phyloP scores from a whole-genome alignment of 2,797 vertebrate species.

The Scleropages formosus region DNA sequence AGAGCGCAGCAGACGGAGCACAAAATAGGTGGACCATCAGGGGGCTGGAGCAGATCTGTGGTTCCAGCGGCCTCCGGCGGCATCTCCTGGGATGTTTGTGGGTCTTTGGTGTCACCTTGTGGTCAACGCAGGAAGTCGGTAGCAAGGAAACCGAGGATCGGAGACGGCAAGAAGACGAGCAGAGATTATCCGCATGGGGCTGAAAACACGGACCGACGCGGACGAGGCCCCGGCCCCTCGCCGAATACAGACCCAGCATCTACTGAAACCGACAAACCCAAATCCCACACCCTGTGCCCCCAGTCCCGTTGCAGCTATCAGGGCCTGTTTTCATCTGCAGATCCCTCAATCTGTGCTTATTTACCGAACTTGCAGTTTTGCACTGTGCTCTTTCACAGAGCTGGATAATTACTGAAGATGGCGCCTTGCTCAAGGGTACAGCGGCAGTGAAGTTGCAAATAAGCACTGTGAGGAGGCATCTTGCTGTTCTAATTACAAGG shows the following conservation, averaged over 20 bases:
- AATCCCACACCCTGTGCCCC: neutral
- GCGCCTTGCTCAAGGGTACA: slow-evolving; percentile 13
- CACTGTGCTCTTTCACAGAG: neutral
- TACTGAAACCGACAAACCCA: neutral
- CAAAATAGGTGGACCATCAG: neutral
- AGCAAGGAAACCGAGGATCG: neutral
- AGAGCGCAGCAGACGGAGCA: neutral
- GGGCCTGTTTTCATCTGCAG: neutral
- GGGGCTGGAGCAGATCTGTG: neutral
- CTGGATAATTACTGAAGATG: neutral
- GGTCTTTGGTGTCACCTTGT: slow-evolving; percentile 34
- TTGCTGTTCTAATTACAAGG: neutral
- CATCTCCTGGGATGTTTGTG: slow-evolving; percentile 32
- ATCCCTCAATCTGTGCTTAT: neutral
- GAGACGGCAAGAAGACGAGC: neutral
- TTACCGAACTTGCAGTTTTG: neutral
- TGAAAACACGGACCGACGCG: no score
- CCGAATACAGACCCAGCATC: no score
- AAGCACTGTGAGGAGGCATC: neutral
- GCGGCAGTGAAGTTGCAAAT: neutral
- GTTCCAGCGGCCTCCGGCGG: neutral
- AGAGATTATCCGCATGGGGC: neutral
- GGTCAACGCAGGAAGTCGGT: slow-evolving; percentile 27
- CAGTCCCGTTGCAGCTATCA: neutral
- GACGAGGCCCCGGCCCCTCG: no score